These are phyloP conservation scores for Struthidea cinerea DNA, from an alignment of 2,113 vertebrate genomes.

Conservation along the genomic window DNA sequence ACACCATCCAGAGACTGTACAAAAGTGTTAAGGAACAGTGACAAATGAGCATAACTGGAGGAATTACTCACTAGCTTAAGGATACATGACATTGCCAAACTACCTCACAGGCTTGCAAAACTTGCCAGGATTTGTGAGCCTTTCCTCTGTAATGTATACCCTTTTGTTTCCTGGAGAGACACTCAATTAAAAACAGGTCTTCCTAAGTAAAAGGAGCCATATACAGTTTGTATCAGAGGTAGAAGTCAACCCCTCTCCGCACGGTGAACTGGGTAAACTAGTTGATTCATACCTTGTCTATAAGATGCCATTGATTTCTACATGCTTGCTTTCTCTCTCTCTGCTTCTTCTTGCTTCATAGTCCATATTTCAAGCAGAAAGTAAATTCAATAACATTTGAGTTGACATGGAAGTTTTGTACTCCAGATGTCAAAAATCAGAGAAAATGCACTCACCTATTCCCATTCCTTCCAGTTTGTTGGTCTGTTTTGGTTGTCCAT, in stretches of 20 bases:
- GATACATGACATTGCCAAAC: neutral
- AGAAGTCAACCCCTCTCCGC: neutral
- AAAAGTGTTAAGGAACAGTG: neutral
- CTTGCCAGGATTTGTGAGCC: neutral
- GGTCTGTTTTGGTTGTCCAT: neutral
- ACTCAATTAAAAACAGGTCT: neutral
- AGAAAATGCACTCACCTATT: neutral
- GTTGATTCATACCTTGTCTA: neutral
- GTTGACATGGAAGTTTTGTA: neutral
- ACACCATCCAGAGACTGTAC: neutral
- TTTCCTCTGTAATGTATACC: neutral
- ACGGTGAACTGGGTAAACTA: neutral
- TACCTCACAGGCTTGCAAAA: neutral
- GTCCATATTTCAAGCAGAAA: neutral
- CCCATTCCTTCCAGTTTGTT: neutral
- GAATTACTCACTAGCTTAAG: neutral
- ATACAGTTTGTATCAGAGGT: neutral
- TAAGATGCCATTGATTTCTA: neutral
- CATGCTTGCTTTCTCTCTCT: neutral
- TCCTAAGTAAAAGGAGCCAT: neutral
- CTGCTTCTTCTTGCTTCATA: neutral
- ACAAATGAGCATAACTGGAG: neutral
- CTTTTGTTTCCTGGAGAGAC: neutral
- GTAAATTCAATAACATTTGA: neutral
- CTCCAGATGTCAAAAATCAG: neutral